Percentiles rank a stretch among this genome's conserved stretches.
These are phyloP conservation scores for Pantherophis alleghaniensis DNA, from an alignment of 2,797 vertebrate species.

Conservation along the genomic window DNA sequence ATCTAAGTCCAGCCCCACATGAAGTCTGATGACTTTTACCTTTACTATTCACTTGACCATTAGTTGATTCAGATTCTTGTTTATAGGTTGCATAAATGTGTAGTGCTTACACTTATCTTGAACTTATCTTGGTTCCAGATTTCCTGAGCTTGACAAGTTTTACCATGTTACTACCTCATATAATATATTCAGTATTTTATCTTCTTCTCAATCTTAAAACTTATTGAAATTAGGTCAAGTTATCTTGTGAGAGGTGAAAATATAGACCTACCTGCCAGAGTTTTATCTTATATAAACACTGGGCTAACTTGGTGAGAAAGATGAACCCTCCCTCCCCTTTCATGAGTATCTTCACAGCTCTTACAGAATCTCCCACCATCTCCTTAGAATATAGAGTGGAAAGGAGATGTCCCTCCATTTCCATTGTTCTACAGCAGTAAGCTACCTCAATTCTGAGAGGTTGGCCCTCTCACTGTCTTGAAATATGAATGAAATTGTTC, in stretches of 20 bases:
- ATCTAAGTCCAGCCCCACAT: not conserved
- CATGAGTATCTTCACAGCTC: not conserved
- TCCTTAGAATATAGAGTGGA: not conserved
- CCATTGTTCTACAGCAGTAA: not conserved
- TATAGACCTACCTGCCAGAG: not conserved
- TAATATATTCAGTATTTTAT: not conserved
- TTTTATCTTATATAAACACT: not conserved
- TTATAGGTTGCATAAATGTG: not conserved
- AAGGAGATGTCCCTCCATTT: too few species aligned
- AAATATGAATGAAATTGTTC: not conserved
- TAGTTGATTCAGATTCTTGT: not conserved
- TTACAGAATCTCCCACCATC: not conserved
- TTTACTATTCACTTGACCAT: not conserved
- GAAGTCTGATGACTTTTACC: not conserved
- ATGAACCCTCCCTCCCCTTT: not conserved
- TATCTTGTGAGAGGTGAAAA: not conserved
- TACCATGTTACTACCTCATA: not conserved
- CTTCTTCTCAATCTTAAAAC: not conserved
- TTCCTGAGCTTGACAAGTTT: not conserved
- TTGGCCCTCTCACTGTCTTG: not conserved
- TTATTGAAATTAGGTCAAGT: not conserved
- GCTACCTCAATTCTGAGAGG: not conserved
- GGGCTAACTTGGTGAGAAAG: not conserved
- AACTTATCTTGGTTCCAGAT: not conserved
- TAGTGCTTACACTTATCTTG: not conserved